Percentiles rank a stretch among this genome's conserved stretches.
These are phyloP conservation scores for Takifugu bimaculatus DNA, from an alignment of 2,113 vertebrate genomes.

Conservation along the genomic window DNA sequence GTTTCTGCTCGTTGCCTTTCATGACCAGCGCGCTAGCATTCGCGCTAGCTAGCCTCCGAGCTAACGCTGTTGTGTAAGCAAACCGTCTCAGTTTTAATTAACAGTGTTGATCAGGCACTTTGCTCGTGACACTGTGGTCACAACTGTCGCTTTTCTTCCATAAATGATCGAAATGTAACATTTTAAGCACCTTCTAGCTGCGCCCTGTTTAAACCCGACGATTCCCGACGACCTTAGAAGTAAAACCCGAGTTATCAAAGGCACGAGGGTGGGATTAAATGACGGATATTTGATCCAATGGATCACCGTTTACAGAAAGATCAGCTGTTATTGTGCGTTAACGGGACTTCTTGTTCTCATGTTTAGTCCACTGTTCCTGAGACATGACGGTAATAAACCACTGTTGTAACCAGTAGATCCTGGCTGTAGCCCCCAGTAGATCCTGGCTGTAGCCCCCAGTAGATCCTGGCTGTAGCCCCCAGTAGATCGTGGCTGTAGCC, in stretches of 20 bases:
- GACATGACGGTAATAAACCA: slow-evolving; percentile 65
- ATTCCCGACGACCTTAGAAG: too few species aligned
- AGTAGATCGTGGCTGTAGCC: slow-evolving; percentile 1
- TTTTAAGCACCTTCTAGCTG: too few species aligned
- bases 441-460: slow-evolving; percentile 1
- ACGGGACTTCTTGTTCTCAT: slow-evolving; percentile 19
- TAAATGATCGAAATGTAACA: too few species aligned
- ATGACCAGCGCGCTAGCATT: slow-evolving; percentile 10
- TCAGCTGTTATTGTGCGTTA: too few species aligned
- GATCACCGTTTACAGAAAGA: too few species aligned
- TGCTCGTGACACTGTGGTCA: too few species aligned
- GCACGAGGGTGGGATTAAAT: too few species aligned
- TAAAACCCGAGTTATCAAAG: too few species aligned
- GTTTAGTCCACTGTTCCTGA: slow-evolving; percentile 44
- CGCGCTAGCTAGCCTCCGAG: slow-evolving; percentile 13
- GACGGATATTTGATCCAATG: too few species aligned
- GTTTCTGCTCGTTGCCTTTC: neutral
- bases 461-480: slow-evolving; percentile 2
- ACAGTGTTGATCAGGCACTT: neutral
- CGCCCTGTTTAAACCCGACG: too few species aligned
- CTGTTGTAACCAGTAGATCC: too few species aligned
- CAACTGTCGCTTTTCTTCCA: too few species aligned
- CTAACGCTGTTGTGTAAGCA: slow-evolving; percentile 3
- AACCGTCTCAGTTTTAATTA: neutral
- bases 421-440: neutral